A percentile compares a stretch with the other conserved stretches of the same genome.
phyloP scores from a whole-genome alignment of 1,140 invertebrate species.

The Paraescarpia echinospica region DNA sequence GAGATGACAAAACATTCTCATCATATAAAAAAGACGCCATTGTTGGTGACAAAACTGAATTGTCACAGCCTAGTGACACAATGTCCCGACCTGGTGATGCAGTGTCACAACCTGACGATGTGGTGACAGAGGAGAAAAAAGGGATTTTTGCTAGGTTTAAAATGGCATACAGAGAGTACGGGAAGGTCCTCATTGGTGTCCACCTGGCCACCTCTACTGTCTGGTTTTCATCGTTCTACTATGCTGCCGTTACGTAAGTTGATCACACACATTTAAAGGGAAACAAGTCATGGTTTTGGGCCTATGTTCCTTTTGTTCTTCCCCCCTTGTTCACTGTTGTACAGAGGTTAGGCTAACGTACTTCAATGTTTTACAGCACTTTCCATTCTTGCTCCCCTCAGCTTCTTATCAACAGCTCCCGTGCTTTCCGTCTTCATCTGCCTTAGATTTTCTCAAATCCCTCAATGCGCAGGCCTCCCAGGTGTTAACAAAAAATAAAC shows the following conservation, averaged over 20 bases:
- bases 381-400: too few relatives aligned
- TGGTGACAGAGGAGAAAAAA: constrained; percentile 46
- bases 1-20: not conserved
- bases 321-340: too few relatives aligned
- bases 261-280: constrained; percentile 19
- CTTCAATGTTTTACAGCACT: too few relatives aligned
- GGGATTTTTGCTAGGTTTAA: constrained; percentile 83
- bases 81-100: too few relatives aligned
- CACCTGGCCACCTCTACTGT: constrained; percentile 81
- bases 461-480: too few relatives aligned
- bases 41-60: not conserved
- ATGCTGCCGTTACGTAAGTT: constrained; percentile 78
- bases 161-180: constrained; percentile 89
- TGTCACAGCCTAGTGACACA: not conserved
- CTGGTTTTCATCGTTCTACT: constrained; percentile 86
- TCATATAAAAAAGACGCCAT: not conserved
- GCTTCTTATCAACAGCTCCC: too few relatives aligned
- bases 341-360: too few relatives aligned
- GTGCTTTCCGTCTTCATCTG: too few relatives aligned
- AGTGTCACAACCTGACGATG: not conserved
- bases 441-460: too few relatives aligned
- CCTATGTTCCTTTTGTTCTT: too few relatives aligned
- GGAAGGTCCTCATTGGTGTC: constrained; percentile 89
- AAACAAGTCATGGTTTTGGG: too few relatives aligned
- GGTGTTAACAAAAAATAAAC: too few relatives aligned